Base-by-base conservation (phyloP, 2,888 invertebrate genomes). In the Cyrtodaria siliqua region DNA sequence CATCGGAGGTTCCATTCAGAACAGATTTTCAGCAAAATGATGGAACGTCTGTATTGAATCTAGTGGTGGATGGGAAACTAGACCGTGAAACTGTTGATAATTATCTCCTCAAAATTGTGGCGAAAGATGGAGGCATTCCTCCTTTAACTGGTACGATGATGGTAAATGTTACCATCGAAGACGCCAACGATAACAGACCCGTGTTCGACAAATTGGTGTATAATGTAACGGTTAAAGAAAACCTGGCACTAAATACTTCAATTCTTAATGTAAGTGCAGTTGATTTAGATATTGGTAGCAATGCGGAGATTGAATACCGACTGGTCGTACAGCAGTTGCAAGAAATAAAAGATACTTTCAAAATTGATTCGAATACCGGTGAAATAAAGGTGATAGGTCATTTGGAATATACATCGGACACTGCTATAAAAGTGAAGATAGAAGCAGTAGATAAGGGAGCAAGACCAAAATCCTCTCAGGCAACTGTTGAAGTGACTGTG, bases 231-330 rank as follows among this genome's bases (percentile, higher is more conserved):
- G 85, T 89, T 1, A 85, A 84, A 38, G 89, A 89, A 70, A 87
- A 82, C 24, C 74, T 86, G 8, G 57, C 74, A 12, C 57, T 75
- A 6, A 85, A 86, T 20, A 74, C 84, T 12, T 66, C 84, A 2
- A 79, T 90, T n/a, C 42, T 89, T 1, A 81, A 77, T 29, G 96
- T 98, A 0, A 94, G 95, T n/a, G 98, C 98, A 0, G 95, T 95
- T 6, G 98, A 99, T 91, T 95, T 95, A 38, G 98, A 98, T 90
- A 95, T 96, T 82, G 98, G 97, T 6, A 95, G 94, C 4, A 98
- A 98, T 91, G 96, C 93, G 2, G 92, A 93, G 62, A 90, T 94
- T 14, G 83, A 89, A 20, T 94, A 94, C 87, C 92, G 92, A 86
- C 92, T 91, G 3, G 87, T 83, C 53, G 57, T 80, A 2, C 64